phyloP scores from a whole-genome alignment of 1,140 invertebrate species.

The Hirudo medicinalis region DNA sequence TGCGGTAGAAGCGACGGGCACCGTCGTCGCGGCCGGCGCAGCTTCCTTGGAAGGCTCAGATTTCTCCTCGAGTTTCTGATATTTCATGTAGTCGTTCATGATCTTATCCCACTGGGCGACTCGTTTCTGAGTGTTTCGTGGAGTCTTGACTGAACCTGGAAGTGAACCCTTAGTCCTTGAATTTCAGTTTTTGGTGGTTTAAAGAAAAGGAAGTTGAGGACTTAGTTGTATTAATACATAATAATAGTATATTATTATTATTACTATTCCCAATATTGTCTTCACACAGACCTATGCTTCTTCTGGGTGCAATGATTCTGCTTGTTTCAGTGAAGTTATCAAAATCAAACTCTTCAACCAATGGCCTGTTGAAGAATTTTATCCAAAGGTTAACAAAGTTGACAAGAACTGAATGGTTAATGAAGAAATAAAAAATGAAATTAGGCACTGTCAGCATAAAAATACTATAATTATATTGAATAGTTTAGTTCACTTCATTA shows the following conservation, averaged over 20 bases:
- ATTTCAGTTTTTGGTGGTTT: too few species aligned
- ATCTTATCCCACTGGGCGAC: constrained; percentile 7
- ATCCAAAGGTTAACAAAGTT: background rate
- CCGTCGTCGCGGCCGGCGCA: too few species aligned
- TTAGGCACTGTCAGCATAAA: too few species aligned
- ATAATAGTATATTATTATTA: background rate
- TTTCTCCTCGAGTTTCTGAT: constrained; percentile 5
- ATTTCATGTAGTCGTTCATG: constrained; percentile 9
- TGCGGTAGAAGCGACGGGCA: too few species aligned
- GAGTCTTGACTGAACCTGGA: background rate
- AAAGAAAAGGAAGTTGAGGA: background rate
- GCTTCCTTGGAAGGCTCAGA: background rate
- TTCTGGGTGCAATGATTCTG: background rate
- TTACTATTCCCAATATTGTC: background rate
- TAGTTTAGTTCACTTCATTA: background rate
- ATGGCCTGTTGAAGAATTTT: background rate
- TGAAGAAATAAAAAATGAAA: too few species aligned
- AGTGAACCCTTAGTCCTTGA: background rate
- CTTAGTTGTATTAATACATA: too few species aligned
- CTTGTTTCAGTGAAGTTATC: background rate
- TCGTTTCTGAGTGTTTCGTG: background rate
- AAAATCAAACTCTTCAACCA: background rate
- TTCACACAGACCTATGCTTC: background rate
- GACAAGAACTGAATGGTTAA: background rate
- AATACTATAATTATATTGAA: background rate